Base-by-base conservation (phyloP, 2,113 vertebrate species). In the Rynchops niger region DNA sequence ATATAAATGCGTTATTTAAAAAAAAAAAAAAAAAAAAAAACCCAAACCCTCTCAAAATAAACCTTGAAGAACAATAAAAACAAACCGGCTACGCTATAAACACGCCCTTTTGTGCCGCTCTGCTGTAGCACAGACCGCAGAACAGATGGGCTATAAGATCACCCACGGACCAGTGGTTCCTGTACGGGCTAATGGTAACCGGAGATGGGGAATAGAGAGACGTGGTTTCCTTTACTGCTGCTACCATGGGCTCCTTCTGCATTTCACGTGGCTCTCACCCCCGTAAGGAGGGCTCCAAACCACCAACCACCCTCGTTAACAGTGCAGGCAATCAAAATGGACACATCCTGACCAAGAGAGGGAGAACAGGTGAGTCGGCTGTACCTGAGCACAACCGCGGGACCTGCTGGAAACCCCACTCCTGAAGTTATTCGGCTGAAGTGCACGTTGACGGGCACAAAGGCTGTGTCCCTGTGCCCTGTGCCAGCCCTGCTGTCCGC, bases 51-150 rank as follows among this genome's bases (percentile, higher is more conserved):
- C 86, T 45, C 71, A 80, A 88, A 94, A 76, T 52, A 82, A 79
- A 86, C 63, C 42, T 90, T 42, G 50, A 71, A 79, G 86, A 29
- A 52, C n/a, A 85, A 83, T 82, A 86, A 91, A 66, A 91, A 25
- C 45, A 50, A 20, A 81, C 12, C 58, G 21, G 81, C 18, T 47
- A 30, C 21, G 71, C 38, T 25, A 38, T 9, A 73, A 82, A 49
- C 42, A n/a, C 40, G 12, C 67, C 82, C 42, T 50, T 40, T 18
- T 15, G 55, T 58, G 81, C 82, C 79, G 77, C 88, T 90, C 73
- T 47, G 87, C 23, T 26, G 47, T 2, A 38, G 82, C 65, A 11
- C 47, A 4, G 10, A 23, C 47, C 22, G 5, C 42, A 88, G 71
- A 53, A 66, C 25, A 40, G 12, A 2, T 61, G 40, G 65, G 2